Evolutionary conservation across 2,888 invertebrate species (phyloP).

Genomic region (Mythimna loreyi): DNA sequence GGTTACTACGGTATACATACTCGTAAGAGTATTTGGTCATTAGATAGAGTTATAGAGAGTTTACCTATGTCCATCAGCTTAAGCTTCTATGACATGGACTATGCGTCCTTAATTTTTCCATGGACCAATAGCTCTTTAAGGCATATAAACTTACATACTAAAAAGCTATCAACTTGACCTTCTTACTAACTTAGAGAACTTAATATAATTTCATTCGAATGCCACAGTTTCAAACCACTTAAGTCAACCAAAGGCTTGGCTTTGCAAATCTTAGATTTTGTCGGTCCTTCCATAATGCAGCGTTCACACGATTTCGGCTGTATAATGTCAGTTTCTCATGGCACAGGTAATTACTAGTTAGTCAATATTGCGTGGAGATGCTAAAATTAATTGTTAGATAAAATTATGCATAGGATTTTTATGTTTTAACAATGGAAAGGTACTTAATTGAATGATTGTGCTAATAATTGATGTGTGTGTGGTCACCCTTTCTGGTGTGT

Average conservation of each 20-base stretch:
- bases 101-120: too few relatives aligned
- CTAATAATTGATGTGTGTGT: too few relatives aligned
- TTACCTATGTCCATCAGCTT: too few relatives aligned
- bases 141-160: too few relatives aligned
- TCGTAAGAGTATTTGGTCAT: too few relatives aligned
- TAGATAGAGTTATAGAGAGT: too few relatives aligned
- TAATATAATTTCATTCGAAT: neutral
- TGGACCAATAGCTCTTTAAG: too few relatives aligned
- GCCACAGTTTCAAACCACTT: conserved; percentile 8
- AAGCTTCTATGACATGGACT: too few relatives aligned
- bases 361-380: conserved; percentile 13
- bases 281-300: conserved; percentile 31
- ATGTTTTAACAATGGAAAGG: neutral
- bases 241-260: conserved; percentile 4
- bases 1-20: too few relatives aligned
- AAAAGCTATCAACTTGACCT: too few relatives aligned
- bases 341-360: conserved; percentile 23
- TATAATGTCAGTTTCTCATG: conserved; percentile 57
- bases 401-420: conserved; percentile 5
- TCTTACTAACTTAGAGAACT: neutral
- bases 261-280: conserved; percentile 21
- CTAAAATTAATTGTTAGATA: conserved; percentile 4
- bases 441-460: neutral
- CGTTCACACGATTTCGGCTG: conserved; percentile 36
- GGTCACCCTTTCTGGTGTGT: too few relatives aligned